Evolutionary conservation across 2,113 vertebrate genomes (phyloP), one percentile per base, ranked within the genome.

Genomic region (Bambusicola thoracicus): DNA sequence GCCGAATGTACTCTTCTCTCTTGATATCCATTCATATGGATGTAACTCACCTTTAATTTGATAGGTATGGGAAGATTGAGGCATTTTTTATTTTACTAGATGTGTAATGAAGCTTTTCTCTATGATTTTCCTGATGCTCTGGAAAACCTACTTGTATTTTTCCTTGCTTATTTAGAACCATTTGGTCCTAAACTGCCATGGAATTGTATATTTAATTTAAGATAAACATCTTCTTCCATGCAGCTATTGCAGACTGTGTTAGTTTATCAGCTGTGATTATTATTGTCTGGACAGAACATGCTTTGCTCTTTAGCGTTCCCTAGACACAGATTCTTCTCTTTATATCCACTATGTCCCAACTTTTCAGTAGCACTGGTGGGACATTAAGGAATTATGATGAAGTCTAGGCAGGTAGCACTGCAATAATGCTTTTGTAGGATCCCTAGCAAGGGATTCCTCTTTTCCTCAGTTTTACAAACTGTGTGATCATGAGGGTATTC

Each of bases 231-330:
- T 67, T 72, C 40, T 90, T 85, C 30, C 30, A 24, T 69, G 22
- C 38, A 90, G 20, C 40, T 90, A 7, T 82, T 82, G 48, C 27
- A 65, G 82, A 80, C 8, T 43, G 12, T 51, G 5, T 63, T 77
- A 21, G 11, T 89, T 93, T 93, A 61, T 91, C 72, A 92, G 38
- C 65, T 93, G 65, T 74, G 67, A 89, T 89, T 62, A 76, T 95
- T 94, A 70, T 84, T 68, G 49, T 74, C 59, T 81, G 69, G 79
- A 70, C 48, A 85, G 61, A 82, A 55, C 48, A 51, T 9, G 15
- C 18, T 1, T 69, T 89, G 27, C 15, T 84, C 40, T 87, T 85
- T 81, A 68, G 8, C 56, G 76, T 55, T 34, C 30, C 61, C 58
- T 63, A 51, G 43, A 13, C 20, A 48, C 44, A 69, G 30, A n/a